Percentiles rank a stretch among this genome's conserved stretches.
Conservation (phyloP, 2,888 invertebrate genomes). For the Rutpela maculata region DNA sequence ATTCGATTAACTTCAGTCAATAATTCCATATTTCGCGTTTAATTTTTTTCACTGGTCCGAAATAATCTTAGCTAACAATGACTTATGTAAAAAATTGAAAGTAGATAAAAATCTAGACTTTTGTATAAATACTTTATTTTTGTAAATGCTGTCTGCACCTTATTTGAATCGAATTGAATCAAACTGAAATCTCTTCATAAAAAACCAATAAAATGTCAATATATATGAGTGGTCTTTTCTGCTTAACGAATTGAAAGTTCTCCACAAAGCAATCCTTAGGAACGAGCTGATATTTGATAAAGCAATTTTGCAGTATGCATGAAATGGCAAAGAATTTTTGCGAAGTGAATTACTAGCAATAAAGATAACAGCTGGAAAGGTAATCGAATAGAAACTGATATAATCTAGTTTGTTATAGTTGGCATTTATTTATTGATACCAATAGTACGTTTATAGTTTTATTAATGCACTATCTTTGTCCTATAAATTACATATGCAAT, state of each 20-base stretch:
- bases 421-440: background rate
- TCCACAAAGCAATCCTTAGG: background rate
- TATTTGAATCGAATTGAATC: background rate
- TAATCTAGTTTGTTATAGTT: conserved; percentile 1
- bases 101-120: too few relatives aligned
- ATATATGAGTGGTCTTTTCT: conserved; percentile 1
- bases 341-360: background rate
- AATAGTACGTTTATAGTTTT: background rate
- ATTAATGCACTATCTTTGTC: conserved; percentile 4
- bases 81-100: too few relatives aligned
- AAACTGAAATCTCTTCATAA: background rate
- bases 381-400: conserved; percentile 4
- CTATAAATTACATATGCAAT: conserved; percentile 14
- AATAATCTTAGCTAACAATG: too few relatives aligned
- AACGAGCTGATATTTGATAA: conserved; percentile 5
- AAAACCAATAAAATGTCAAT: conserved; percentile 3
- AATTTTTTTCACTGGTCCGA: too few relatives aligned
- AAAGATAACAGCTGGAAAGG: background rate
- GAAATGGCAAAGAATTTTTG: conserved; percentile 2
- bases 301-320: conserved; percentile 1
- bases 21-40: too few relatives aligned
- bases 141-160: background rate
- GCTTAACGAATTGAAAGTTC: conserved; percentile 1
- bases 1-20: too few relatives aligned
- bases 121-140: too few relatives aligned